Evolutionary conservation across 2,797 vertebrate genomes (phyloP).

Genomic region (Megalops cyprinoides): DNA sequence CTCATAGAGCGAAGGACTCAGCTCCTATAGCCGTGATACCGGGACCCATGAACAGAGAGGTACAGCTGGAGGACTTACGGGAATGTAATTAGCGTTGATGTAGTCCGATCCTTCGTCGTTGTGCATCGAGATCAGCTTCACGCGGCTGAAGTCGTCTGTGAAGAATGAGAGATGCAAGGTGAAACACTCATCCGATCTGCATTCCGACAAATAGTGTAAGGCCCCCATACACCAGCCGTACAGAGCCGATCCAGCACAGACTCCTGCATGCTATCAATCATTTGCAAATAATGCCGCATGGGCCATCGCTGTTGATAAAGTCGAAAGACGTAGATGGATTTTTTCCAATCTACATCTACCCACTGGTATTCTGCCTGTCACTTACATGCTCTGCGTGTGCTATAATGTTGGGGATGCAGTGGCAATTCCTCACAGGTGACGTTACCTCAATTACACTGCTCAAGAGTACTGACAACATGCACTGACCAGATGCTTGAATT

Average conservation of each 20-base stretch:
- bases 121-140: conserved; percentile 86
- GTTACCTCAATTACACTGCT: background rate
- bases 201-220: no score
- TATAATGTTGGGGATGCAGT: background rate
- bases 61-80: conserved; percentile 73
- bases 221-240: no score
- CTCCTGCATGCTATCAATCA: no score
- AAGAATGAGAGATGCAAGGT: background rate
- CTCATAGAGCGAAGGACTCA: no score
- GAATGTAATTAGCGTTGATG: conserved; percentile 96
- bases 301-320: no score
- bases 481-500: background rate
- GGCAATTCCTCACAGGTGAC: background rate
- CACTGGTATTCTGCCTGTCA: no score
- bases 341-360: no score
- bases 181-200: background rate
- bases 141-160: conserved; percentile 93
- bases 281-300: no score
- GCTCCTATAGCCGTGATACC: no score
- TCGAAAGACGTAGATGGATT: no score
- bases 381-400: background rate
- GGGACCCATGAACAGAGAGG: background rate
- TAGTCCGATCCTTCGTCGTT: conserved; percentile 93
- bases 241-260: no score
- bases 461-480: background rate